phyloP scores from a whole-genome alignment of 1,140 invertebrate species.

The Mesaphorura yosii region DNA sequence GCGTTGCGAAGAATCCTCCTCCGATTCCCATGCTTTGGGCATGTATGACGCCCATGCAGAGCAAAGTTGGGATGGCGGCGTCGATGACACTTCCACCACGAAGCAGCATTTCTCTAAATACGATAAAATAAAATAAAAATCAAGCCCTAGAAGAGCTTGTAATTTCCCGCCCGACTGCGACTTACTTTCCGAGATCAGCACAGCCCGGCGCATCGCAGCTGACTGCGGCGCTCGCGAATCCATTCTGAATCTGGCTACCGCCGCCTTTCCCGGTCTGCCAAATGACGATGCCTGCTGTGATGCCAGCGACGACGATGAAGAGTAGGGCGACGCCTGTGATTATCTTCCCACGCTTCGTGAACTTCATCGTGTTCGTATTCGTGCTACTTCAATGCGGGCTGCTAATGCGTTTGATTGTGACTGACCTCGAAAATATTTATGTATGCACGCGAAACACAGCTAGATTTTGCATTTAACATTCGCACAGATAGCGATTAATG shows the following conservation, averaged over 20 bases:
- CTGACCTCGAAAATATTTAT: no score
- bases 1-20: conserved; percentile 73
- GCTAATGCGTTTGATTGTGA: no score
- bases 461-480: no score
- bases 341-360: no score
- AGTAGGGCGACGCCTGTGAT: no score
- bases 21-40: conserved; percentile 78
- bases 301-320: background rate
- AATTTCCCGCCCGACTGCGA: background rate
- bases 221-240: conserved; percentile 31
- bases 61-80: conserved; percentile 64
- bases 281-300: background rate
- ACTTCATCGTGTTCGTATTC: no score
- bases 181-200: conserved; percentile 35
- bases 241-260: background rate
- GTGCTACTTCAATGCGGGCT: no score
- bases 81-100: conserved; percentile 77
- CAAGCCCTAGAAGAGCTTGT: background rate
- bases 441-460: no score
- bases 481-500: no score
- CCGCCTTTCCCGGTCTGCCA: background rate
- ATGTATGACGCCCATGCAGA: conserved; percentile 75
- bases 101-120: conserved; percentile 54
- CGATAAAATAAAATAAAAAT: conserved; percentile 5
- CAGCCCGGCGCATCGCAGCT: conserved; percentile 34